Evolutionary conservation across 2,113 vertebrate species (phyloP), one percentile per base, ranked within the genome.

Genomic region (Otolemur garnettii): DNA sequence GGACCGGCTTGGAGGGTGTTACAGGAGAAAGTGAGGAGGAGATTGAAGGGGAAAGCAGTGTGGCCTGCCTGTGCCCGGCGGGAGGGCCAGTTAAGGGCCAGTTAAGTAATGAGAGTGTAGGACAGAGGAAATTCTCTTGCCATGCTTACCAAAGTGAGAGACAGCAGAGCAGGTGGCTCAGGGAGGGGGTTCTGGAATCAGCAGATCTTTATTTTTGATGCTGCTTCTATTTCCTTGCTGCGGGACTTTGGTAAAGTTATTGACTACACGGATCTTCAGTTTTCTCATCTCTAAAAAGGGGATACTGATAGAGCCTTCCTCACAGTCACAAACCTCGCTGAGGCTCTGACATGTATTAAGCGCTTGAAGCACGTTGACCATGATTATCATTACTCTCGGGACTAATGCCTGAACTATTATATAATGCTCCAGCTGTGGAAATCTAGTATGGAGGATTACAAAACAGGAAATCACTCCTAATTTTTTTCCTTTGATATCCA

Each of bases 401-500:
- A 50, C 55, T 38, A 68, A 59, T 72, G 53, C 35, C 13, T 66
- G 42, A 62, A 12, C 33, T 50, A 15, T 90, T 75, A 59, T 19
- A 22, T 55, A 83, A 91, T 45, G 66, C 68, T 64, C 26, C n/a
- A 69, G 64, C 30, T 60, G 9, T 50, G 28, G 38, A 81, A 62
- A 84, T 87, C 21, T 78, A 60, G 38, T 66, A 74, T 66, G 45
- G 33, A 85, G 33, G n/a, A 24, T 64, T 84, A 28, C 69, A 72
- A 88, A 96, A 85, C 18, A 59, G 53, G 71, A 84, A 96, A 92
- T 66, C 18, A 5, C 4, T 79, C 50, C n/a, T 50, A 53, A 80
- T 87, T 30, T 91, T 82, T 96, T 50, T 89, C n/a, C 68, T 89
- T n/a, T 89, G 87, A 89, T 59, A 72, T 26, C 24, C 19, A 77